phyloP scores from a whole-genome alignment of 2,113 vertebrate genomes.

The Megaceryle torquata region DNA sequence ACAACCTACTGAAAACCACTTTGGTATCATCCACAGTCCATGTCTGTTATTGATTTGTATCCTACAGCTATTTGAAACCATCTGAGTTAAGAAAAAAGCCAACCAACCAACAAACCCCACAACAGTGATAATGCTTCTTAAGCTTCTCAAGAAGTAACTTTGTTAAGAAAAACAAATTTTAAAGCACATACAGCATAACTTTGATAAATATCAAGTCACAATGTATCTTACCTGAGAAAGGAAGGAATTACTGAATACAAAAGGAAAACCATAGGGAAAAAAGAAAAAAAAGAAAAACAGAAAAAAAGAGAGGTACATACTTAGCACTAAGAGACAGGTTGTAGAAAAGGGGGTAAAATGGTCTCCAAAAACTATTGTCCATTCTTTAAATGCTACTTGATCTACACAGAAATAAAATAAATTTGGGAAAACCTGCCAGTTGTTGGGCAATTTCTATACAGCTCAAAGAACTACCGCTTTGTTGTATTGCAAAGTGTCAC shows the following conservation, averaged over 20 bases:
- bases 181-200: neutral
- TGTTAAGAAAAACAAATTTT: neutral
- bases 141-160: neutral
- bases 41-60: neutral
- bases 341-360: neutral
- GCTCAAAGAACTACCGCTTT: neutral
- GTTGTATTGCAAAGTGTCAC: neutral
- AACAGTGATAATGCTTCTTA: neutral
- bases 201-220: neutral
- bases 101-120: neutral
- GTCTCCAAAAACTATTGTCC: neutral
- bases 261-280: neutral
- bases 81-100: neutral
- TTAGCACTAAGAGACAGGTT: neutral
- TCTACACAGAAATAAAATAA: neutral
- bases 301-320: neutral
- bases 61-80: neutral
- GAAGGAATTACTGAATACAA: neutral
- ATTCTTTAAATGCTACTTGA: neutral
- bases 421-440: neutral
- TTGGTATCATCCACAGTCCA: neutral
- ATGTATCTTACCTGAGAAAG: slow-evolving; percentile 32
- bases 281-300: neutral
- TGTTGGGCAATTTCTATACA: neutral
- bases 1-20: neutral